Conservation (phyloP, 2,797 vertebrate species). For the Synanceia verrucosa region DNA sequence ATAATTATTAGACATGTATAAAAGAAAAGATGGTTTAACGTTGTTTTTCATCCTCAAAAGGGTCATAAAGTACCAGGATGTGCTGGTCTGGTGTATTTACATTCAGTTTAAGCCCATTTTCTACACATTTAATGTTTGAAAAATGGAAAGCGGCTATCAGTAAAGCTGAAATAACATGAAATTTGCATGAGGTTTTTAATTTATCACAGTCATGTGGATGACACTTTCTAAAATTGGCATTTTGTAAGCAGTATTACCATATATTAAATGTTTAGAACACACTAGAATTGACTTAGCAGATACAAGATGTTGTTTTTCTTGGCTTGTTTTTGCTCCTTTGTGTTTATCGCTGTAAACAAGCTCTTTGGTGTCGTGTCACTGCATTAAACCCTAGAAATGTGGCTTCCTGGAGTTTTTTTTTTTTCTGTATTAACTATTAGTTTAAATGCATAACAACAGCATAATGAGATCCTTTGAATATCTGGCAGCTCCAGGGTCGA, state of each 20-base stretch:
- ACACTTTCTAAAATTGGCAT: background rate
- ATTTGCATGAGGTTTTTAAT: background rate
- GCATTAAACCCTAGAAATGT: background rate
- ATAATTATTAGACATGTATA: background rate
- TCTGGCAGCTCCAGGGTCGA: background rate
- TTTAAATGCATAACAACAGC: background rate
- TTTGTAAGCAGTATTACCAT: background rate
- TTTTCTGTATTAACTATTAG: conserved; percentile 4
- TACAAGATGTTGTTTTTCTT: background rate
- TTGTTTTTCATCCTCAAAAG: too few species aligned
- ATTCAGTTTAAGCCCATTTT: background rate
- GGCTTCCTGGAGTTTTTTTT: background rate
- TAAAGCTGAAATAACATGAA: too few species aligned
- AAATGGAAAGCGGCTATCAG: too few species aligned
- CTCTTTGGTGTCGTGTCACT: background rate
- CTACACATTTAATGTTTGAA: rapidly evolving
- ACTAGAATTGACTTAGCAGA: background rate
- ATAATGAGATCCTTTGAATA: conserved; percentile 8
- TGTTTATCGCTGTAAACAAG: background rate
- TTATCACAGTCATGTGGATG: background rate
- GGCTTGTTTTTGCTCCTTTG: background rate
- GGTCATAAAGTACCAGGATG: background rate
- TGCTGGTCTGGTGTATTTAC: background rate
- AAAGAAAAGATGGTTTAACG: too few species aligned
- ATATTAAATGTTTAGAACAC: background rate